phyloP scores from a whole-genome alignment of 2,113 vertebrate species.

The Nesoenas mayeri region DNA sequence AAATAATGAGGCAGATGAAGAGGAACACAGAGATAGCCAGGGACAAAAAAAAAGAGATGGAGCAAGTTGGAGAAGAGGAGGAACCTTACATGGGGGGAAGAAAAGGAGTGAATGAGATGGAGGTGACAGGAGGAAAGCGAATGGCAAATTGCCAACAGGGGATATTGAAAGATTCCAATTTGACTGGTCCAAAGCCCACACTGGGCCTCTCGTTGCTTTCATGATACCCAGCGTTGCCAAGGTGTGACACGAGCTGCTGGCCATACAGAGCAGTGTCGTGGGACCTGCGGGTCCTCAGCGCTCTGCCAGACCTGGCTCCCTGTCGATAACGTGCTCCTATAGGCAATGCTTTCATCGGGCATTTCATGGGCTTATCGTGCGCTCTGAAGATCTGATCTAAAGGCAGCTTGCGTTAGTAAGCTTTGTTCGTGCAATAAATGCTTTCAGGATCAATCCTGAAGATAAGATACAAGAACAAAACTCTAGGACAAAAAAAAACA shows the following conservation, averaged over 20 bases:
- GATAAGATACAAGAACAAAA: neutral
- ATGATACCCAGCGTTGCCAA: neutral
- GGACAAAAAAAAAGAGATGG: neutral
- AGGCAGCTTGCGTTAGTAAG: neutral
- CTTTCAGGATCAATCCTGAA: neutral
- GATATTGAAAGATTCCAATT: neutral
- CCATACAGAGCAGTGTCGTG: neutral
- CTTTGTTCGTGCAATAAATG: neutral
- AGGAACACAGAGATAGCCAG: neutral
- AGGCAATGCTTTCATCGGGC: neutral
- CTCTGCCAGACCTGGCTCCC: accelerated
- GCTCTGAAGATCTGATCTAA: neutral
- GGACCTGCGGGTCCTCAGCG: accelerated
- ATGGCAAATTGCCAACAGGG: neutral
- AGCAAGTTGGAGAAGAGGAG: neutral
- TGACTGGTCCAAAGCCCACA: neutral
- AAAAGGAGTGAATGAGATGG: neutral
- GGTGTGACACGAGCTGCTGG: neutral
- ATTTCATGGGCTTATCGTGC: neutral
- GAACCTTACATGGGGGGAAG: neutral
- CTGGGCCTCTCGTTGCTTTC: neutral
- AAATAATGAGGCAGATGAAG: neutral
- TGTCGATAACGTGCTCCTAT: neutral
- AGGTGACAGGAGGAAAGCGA: neutral
- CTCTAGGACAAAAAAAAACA: neutral